Conservation (phyloP, 2,797 vertebrate genomes). For the Apogon talboti region DNA sequence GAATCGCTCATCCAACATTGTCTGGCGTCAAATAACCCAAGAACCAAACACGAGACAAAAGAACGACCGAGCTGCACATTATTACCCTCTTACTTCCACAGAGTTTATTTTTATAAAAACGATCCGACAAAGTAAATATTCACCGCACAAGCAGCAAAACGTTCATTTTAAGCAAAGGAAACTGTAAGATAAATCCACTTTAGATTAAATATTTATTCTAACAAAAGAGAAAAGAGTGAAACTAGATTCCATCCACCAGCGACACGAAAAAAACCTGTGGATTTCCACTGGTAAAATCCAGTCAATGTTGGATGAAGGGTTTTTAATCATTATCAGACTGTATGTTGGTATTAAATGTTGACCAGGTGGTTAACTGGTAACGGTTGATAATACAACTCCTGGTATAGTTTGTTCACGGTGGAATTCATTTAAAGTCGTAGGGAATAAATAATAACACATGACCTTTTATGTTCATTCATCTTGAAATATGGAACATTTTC, state of each 20-base stretch:
- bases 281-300: not conserved
- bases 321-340: conserved; percentile 35
- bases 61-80: conserved; percentile 6
- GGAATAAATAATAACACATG: too few relatives aligned
- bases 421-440: too few relatives aligned
- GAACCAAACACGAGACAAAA: conserved; percentile 25
- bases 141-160: conserved; percentile 5
- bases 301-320: not conserved
- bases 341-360: conserved; percentile 22
- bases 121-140: conserved; percentile 5
- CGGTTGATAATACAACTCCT: too few relatives aligned
- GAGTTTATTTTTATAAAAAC: conserved; percentile 30
- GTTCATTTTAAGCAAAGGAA: not conserved
- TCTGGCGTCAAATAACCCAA: not conserved
- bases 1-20: conserved; percentile 5
- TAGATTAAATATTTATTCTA: not conserved
- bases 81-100: conserved; percentile 9
- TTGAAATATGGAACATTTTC: too few relatives aligned
- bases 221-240: not conserved
- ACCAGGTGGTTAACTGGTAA: conserved; percentile 18
- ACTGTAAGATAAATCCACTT: not conserved
- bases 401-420: too few relatives aligned
- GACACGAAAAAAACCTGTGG: not conserved
- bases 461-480: too few relatives aligned
- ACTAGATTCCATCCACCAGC: not conserved